These are phyloP conservation scores for Cartodere bifasciata DNA, from an alignment of 2,888 invertebrate genomes.

Conservation along the genomic window DNA sequence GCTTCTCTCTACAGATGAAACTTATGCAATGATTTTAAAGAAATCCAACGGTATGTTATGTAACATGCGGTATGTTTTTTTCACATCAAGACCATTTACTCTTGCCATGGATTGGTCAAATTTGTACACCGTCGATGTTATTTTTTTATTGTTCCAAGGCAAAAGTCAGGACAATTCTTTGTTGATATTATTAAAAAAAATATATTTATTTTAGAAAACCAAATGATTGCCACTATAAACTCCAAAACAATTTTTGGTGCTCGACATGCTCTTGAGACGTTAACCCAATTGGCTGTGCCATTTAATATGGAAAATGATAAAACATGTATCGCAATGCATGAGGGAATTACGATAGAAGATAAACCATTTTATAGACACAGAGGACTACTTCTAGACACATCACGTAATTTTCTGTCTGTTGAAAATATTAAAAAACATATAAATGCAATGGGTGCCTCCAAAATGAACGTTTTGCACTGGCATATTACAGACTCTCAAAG, in stretches of 20 bases:
- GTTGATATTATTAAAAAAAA: not conserved
- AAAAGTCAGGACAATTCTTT: not conserved
- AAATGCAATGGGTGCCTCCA: constrained; percentile 77
- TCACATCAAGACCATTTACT: too few species aligned
- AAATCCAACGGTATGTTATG: too few species aligned
- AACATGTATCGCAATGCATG: constrained; percentile 45
- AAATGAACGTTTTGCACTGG: constrained; percentile 91
- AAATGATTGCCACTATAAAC: constrained; percentile 41
- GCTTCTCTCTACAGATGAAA: too few species aligned
- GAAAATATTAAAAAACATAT: constrained; percentile 54
- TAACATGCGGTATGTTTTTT: too few species aligned
- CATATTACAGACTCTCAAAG: constrained; percentile 84
- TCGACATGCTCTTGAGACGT: constrained; percentile 63
- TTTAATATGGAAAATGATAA: constrained; percentile 17
- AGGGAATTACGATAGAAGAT: constrained; percentile 56
- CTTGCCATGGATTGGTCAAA: too few species aligned
- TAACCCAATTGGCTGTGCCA: constrained; percentile 52
- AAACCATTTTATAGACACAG: constrained; percentile 72
- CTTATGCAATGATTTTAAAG: too few species aligned
- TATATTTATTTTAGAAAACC: constrained; percentile 30
- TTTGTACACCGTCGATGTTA: too few species aligned
- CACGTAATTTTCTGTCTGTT: constrained; percentile 75
- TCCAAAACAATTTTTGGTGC: constrained; percentile 58
- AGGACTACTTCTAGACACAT: constrained; percentile 78
- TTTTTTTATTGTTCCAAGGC: not conserved